A percentile compares a stretch with the other conserved stretches of the same genome.
phyloP scores from a whole-genome alignment of 2,113 vertebrate genomes.

The Abramis brama region DNA sequence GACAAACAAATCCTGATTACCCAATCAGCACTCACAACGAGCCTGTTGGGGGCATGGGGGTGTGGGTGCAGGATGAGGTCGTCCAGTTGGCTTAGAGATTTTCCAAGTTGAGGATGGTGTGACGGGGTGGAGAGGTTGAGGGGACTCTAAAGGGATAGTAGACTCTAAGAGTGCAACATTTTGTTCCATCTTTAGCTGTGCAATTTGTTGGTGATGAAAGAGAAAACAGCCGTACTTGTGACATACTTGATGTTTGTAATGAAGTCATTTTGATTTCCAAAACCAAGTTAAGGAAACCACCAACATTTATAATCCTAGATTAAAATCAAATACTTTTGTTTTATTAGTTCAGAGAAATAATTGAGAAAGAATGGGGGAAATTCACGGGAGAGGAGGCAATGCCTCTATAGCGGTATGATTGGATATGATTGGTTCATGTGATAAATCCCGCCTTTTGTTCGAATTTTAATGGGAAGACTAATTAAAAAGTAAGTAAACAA shows the following conservation, averaged over 20 bases:
- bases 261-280: not conserved
- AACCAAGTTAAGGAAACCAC: not conserved
- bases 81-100: constrained; percentile 24
- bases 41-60: constrained; percentile 35
- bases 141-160: not conserved
- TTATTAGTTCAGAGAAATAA: not conserved
- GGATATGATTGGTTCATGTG: too few relatives aligned
- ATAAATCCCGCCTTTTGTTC: too few relatives aligned
- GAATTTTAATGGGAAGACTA: too few relatives aligned
- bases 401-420: too few relatives aligned
- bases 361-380: too few relatives aligned
- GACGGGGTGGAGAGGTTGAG: not conserved
- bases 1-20: constrained; percentile 52
- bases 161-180: not conserved
- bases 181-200: constrained; percentile 25
- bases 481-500: too few relatives aligned
- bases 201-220: constrained; percentile 38
- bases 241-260: not conserved
- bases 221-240: constrained; percentile 6
- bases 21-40: constrained; percentile 46
- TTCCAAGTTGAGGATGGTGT: not conserved
- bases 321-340: not conserved
- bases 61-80: constrained; percentile 27
- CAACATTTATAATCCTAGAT: not conserved
- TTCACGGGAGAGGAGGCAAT: too few relatives aligned